Evolutionary conservation across 2,797 vertebrate genomes (phyloP), one percentile per base, ranked within the genome.

Genomic region (Chloroceryle amazona): DNA sequence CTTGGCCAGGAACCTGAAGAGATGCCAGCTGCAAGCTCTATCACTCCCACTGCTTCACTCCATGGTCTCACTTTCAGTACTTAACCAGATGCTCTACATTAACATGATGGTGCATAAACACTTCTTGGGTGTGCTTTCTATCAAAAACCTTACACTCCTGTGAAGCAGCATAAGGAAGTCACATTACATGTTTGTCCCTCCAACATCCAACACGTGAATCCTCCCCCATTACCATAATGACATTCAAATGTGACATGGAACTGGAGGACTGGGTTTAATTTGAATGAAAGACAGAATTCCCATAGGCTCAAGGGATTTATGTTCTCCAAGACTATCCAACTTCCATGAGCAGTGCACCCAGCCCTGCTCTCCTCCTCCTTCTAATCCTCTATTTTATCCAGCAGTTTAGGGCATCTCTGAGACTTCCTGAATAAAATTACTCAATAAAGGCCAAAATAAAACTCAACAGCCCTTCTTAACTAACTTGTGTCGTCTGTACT

Each of bases 401-500:
- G 18, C 21, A 25, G 13, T 74, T 88, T 62, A 33, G 31, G 44
- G 25, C 4, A 76, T 72, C 61, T 85, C 55, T 71, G 26, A 90
- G 82, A 54, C 33, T 60, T 92, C 87, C 51, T 66, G n/a, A 67
- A 80, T 79, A 33, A 29, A 28, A 67, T 49, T 62, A 63, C 22
- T 80, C 19, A 63, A 14, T 62, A 70, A 86, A 86, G 15, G 31
- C n/a, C 44, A 91, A 91, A 90, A 74, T 65, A 86, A 88, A 78
- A 37, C 35, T 72, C 70, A 55, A 55, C 3, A 81, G 19, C 35
- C 63, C 55, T 76, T 65, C 91, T 92, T 94, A 92, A 82, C 88
- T 86, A 93, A 95, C 79, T 81, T 81, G 81, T 96, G 95, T 97
- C 96, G 96, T 96, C 87, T 90, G 71, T 83, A 96, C 89, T 94